Base-by-base conservation (phyloP, 2,113 vertebrate species). In the Sterrhoptilus dennistouni region DNA sequence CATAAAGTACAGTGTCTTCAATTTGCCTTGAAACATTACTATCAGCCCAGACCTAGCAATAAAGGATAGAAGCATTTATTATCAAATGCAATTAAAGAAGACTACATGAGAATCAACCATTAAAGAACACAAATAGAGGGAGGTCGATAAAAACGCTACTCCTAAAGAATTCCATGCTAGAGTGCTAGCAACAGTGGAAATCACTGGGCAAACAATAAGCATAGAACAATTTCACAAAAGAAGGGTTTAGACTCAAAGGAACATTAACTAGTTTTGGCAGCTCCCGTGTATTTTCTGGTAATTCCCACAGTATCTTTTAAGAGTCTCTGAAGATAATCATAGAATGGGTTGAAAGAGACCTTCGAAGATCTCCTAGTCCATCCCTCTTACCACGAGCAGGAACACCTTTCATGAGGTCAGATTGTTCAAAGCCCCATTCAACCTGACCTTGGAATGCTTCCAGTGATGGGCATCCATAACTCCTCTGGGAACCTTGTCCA, bases 1-100 rank as follows among this genome's bases (percentile, higher is more conserved):
- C 99, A 96, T 99, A 99, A 54, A 99, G 96, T 45, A 99, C 98
- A 8, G 99, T 99, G 90, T 99, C 98, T 97, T 99, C 99, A 95
- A 99, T 99, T 96, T 99, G 98, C 91, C 98, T 98, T 68, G 99
- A 99, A 95, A 98, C 98, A 93, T 99, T 99, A 97, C 96, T 98
- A 97, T 98, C 98, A 75, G 99, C 99, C 99, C 99, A 99, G 36
- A 98, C 98, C 98, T 98, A 94, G 57, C 45, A 94, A 87, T 33
- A 75, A 82, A 87, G 21, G 9, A 82, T 1, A 92, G 19, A 63
- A 78, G 18, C 24, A 86, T 72, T 88, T 74, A 81, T 52, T 42
- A 87, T 5, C 6, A 80, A 89, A 47, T 9, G 6, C 27, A 74
- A 70, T 14, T 35, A 47, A 83, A 31, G 1, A 47, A 45, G 6